Evolutionary conservation across 2,113 vertebrate species (phyloP).

Genomic region (Caloenas nicobarica): DNA sequence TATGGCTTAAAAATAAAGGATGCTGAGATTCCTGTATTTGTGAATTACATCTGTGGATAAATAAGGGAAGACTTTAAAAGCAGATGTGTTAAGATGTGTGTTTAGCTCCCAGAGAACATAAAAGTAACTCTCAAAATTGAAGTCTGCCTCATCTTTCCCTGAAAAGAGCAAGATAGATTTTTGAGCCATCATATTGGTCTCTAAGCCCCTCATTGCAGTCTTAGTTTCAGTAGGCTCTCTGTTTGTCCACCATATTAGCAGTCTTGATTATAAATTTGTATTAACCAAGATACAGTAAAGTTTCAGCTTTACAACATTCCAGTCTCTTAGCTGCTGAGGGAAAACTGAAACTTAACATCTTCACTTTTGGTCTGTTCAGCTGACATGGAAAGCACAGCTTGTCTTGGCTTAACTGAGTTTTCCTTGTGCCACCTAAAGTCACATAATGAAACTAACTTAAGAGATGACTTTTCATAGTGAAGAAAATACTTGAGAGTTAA

Average conservation of each 20-base stretch:
- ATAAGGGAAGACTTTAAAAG: neutral
- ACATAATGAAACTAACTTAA: neutral
- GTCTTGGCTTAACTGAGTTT: neutral
- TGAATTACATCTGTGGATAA: neutral
- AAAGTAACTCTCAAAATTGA: neutral
- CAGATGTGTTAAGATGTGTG: neutral
- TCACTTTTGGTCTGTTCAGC: neutral
- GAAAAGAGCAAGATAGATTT: neutral
- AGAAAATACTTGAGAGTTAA: neutral
- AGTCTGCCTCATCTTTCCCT: neutral
- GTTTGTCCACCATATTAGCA: rapidly evolving
- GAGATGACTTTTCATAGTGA: neutral
- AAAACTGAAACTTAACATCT: neutral
- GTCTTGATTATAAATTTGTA: neutral
- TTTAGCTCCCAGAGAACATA: neutral
- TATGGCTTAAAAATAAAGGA: neutral
- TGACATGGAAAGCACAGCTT: neutral
- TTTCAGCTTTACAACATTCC: neutral
- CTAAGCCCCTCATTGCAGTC: neutral
- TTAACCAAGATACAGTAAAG: neutral
- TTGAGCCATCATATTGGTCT: neutral
- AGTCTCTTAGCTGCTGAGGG: neutral
- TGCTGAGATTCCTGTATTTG: neutral
- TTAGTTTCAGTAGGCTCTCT: neutral
- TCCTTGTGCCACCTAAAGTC: neutral